phyloP scores from a whole-genome alignment of 1,140 invertebrate species.

The Neelides sp. region DNA sequence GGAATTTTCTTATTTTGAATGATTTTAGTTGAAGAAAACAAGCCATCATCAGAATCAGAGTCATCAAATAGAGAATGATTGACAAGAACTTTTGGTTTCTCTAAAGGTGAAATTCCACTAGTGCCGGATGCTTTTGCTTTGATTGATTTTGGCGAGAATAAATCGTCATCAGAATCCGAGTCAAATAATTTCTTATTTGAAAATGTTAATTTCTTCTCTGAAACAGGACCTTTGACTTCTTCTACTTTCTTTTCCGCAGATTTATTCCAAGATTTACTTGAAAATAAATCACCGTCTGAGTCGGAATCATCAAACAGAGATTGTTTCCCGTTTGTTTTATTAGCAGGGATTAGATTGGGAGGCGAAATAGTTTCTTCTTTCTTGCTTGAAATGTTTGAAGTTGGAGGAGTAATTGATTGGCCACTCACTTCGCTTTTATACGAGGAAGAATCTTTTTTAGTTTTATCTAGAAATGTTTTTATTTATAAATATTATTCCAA shows the following conservation, averaged over 20 bases:
- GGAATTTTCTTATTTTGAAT: neutral
- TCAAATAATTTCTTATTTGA: no score
- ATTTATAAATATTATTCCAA: no score
- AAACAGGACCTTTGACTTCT: neutral
- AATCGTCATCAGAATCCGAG: neutral
- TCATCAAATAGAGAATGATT: conserved; percentile 30
- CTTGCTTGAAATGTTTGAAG: no score
- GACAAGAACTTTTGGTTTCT: conserved; percentile 7
- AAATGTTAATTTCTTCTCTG: no score
- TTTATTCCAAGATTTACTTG: no score
- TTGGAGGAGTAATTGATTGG: no score
- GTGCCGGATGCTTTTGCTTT: neutral
- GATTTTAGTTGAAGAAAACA: conserved; percentile 19
- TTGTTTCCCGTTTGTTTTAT: neutral
- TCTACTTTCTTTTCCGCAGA: conserved; percentile 1
- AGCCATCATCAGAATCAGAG: conserved; percentile 31
- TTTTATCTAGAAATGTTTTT: no score
- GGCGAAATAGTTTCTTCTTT: no score
- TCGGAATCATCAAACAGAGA: conserved; percentile 2
- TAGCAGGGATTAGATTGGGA: no score
- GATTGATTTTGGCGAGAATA: neutral
- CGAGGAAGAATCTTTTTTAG: no score
- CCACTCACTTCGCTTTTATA: no score
- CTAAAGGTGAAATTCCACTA: neutral
- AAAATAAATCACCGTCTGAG: conserved; percentile 15